phyloP scores from a whole-genome alignment of 2,797 vertebrate genomes.

The Rhadinocentrus ornatus region DNA sequence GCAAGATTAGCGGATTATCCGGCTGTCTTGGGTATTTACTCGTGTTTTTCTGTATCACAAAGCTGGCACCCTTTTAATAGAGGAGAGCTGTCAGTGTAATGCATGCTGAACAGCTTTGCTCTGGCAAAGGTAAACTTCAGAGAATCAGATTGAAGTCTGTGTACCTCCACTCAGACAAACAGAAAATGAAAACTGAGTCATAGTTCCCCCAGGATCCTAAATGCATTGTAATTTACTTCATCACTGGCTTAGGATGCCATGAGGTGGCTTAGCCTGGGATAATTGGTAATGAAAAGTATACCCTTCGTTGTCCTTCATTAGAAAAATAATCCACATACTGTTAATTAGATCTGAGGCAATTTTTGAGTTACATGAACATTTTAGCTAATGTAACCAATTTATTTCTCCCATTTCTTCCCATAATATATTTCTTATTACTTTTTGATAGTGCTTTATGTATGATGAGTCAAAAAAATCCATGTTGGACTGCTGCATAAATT shows the following conservation, averaged over 20 bases:
- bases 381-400: not conserved
- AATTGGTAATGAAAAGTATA: conserved; percentile 26
- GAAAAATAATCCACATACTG: conserved; percentile 26
- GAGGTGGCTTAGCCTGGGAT: conserved; percentile 27
- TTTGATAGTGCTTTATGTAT: not conserved
- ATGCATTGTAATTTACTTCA: conserved; percentile 5
- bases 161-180: not conserved
- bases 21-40: not conserved
- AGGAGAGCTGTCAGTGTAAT: not conserved
- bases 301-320: conserved; percentile 24
- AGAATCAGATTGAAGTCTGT: not conserved
- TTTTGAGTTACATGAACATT: not conserved
- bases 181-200: not conserved
- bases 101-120: not conserved
- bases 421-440: too few relatives aligned
- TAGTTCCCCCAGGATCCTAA: conserved; percentile 5
- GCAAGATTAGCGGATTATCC: not conserved
- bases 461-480: not conserved
- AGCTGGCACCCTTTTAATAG: not conserved
- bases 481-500: not conserved
- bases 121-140: conserved; percentile 10
- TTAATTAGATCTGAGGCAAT: conserved; percentile 32
- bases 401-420: not conserved
- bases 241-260: conserved; percentile 13
- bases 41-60: not conserved